phyloP scores from a whole-genome alignment of 2,113 vertebrate species.

The Procavia capensis region DNA sequence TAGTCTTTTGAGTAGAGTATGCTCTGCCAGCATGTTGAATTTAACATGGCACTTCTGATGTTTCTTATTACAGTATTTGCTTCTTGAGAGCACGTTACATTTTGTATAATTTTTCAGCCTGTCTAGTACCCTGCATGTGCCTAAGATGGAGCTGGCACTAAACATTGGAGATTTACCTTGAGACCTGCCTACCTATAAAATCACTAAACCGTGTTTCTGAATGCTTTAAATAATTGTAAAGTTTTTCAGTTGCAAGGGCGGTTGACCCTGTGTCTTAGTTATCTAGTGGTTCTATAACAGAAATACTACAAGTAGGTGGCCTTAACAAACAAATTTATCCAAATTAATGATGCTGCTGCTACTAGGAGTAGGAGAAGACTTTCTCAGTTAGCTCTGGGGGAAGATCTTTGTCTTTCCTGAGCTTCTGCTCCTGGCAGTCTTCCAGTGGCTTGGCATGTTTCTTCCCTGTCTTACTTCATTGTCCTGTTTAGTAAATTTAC shows the following conservation, averaged over 20 bases:
- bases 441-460: no score
- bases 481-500: background rate
- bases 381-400: no score
- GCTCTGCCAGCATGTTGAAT: conserved; percentile 19
- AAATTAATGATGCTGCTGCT: no score
- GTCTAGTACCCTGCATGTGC: background rate
- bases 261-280: background rate
- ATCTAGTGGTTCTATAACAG: no score
- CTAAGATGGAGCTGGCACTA: conserved; percentile 6
- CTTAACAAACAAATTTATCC: no score
- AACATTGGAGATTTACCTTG: background rate
- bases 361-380: no score
- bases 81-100: conserved; percentile 34
- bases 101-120: conserved; percentile 16
- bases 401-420: no score
- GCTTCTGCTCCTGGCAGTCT: no score
- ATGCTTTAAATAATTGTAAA: conserved; percentile 8
- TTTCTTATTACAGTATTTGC: conserved; percentile 24
- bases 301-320: no score
- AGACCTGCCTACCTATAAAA: background rate
- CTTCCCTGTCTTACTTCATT: conserved; percentile 24
- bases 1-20: conserved; percentile 32
- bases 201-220: background rate
- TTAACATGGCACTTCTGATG: conserved; percentile 48
- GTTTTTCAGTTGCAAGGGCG: conserved; percentile 15